Evolutionary conservation across 1,140 invertebrate species (phyloP), one percentile per base, ranked within the genome.

Genomic region (Paramacrobiotus metropolitanus): DNA sequence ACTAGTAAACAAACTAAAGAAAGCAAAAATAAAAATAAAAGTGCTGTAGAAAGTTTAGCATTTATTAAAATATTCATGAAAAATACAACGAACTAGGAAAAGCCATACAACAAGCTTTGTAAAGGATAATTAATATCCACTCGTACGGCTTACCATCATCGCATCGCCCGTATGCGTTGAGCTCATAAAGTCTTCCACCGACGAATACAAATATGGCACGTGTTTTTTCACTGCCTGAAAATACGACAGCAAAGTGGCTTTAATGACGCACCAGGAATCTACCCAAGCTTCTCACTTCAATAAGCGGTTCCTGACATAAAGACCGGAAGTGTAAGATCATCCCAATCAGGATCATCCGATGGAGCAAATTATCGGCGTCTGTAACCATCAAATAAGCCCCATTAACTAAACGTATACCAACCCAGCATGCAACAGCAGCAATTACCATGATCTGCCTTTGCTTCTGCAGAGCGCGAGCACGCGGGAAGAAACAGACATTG

Each of bases 261-360:
- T 61, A 9, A 44, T 20, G 15, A 21, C 28, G 48, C 31, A 28
- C 45, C 9, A 31, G 18, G 61, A 21, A 55, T 40, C 24, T 20
- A 40, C 59, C 45, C 59, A 59, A 31, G 59, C 3, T 29, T 68
- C 73, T 70, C 67, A 93, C 91, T 76, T 96, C 91, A 61, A 89
- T 81, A 15, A 98, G 75, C 18, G 92, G 89, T 61, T 88, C 85
- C 70, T 97, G 92, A 1, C 90, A 81, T 9, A 98, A 76, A 71
- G 90, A 83, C 30, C 91, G 78, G 73, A 98, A 99, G 66, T 90
- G 88, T 64, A 97, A 75, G 64, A 98, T 92, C 0, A 97, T 92
- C 1, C 94, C 94, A 68, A 97, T 88, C 65, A 97, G 96, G 15
- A 90, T 95, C 82, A 98, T 93, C 64, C 93, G 78, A 70, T 93